Evolutionary conservation across 1,140 invertebrate species (phyloP).

Genomic region (Drosophila prosaltans): DNA sequence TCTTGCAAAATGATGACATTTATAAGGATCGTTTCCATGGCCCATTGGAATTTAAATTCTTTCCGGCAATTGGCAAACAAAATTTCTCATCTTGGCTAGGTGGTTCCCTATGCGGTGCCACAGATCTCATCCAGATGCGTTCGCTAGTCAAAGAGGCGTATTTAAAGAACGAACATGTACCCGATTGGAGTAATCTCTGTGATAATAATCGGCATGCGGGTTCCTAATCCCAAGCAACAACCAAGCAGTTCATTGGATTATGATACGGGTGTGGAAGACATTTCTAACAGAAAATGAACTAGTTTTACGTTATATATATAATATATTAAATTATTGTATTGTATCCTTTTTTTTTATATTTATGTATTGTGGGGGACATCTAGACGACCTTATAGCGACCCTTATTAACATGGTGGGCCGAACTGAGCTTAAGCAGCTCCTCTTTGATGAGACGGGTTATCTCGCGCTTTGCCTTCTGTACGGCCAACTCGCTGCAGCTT

Average conservation of each 20-base stretch:
- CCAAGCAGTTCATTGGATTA: too few relatives aligned
- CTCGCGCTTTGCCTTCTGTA: conserved; percentile 99
- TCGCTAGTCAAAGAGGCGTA: conserved; percentile 91
- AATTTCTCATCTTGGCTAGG: conserved; percentile 95
- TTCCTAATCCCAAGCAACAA: too few relatives aligned
- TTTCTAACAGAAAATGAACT: too few relatives aligned
- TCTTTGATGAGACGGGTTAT: conserved; percentile 99
- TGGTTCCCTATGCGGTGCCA: conserved; percentile 92
- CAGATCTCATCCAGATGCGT: conserved; percentile 89
- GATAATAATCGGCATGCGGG: conserved; percentile 85
- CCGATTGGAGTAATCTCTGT: conserved; percentile 92
- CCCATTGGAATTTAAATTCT: conserved; percentile 88
- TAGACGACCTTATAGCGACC: conserved; percentile 98
- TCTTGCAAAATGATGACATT: conserved; percentile 85
- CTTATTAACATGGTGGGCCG: conserved; percentile 94
- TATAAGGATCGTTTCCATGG: conserved; percentile 85
- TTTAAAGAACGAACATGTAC: conserved; percentile 87
- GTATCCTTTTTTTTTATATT: neutral
- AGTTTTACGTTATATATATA: too few relatives aligned
- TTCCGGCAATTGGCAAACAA: conserved; percentile 90
- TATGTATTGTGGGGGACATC: conserved; percentile 23
- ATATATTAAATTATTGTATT: conserved; percentile 13
- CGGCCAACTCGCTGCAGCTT: conserved; percentile 97
- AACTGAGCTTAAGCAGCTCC: conserved; percentile 95
- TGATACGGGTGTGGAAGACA: too few relatives aligned